These are phyloP conservation scores for Salvelinus fontinalis DNA, from an alignment of 2,113 vertebrate species.

Conservation along the genomic window DNA sequence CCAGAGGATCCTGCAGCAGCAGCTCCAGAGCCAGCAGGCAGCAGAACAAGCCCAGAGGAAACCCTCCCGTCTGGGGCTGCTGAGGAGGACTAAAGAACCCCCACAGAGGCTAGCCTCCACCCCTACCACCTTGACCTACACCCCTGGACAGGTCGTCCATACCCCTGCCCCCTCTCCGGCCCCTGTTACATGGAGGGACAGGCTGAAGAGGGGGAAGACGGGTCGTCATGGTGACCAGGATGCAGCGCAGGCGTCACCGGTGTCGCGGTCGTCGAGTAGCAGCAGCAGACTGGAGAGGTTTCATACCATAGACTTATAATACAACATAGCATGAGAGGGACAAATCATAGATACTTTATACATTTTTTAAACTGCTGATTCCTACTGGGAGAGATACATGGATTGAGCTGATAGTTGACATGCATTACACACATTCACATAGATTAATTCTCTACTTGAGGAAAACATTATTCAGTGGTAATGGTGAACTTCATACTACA, in stretches of 20 bases:
- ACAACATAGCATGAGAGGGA: background rate
- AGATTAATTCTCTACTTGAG: too few species aligned
- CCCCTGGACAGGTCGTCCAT: constrained; percentile 13
- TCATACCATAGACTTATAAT: constrained; percentile 39
- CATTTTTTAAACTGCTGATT: background rate
- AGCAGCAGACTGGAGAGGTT: constrained; percentile 29
- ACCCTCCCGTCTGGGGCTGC: constrained; percentile 48
- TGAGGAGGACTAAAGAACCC: constrained; percentile 58
- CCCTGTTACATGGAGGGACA: constrained; percentile 56
- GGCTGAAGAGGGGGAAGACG: constrained; percentile 44
- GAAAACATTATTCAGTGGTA: too few species aligned
- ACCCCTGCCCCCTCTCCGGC: background rate
- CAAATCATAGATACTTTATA: background rate
- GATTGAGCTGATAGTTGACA: background rate
- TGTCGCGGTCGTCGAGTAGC: background rate
- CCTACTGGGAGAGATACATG: background rate
- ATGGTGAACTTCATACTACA: too few species aligned
- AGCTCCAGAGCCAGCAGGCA: constrained; percentile 70
- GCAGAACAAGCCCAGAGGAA: constrained; percentile 66
- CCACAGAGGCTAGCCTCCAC: constrained; percentile 34
- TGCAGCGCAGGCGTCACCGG: background rate
- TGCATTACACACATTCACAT: too few species aligned
- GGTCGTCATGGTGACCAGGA: constrained; percentile 23
- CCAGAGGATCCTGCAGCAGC: constrained; percentile 75
- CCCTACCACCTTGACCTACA: background rate